A percentile compares a stretch with the other conserved stretches of the same genome.
Conservation (phyloP, 2,797 vertebrate genomes). For the Tamandua tetradactyla region DNA sequence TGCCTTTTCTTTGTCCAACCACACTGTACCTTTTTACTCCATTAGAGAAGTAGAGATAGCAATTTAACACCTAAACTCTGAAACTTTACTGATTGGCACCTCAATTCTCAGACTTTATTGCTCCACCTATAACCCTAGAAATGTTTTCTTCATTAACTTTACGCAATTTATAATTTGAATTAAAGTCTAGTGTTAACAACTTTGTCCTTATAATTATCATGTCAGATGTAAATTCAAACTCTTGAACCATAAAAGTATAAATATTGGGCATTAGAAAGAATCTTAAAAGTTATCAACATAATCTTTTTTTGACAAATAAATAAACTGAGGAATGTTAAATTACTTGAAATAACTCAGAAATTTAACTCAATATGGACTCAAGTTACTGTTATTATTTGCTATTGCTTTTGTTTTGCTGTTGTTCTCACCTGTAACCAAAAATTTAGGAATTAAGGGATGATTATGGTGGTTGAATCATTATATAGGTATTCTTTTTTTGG, state of each 20-base stretch:
- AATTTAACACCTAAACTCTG: background rate
- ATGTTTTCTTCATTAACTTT: background rate
- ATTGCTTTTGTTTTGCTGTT: background rate
- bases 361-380: background rate
- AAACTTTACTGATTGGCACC: background rate
- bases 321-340: background rate
- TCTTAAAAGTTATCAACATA: background rate
- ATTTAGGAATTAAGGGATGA: too few relatives aligned
- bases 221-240: background rate
- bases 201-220: background rate
- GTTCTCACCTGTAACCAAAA: too few relatives aligned
- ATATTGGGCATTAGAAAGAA: background rate
- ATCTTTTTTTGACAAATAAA: background rate
- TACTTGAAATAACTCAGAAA: background rate
- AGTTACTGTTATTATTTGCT: background rate
- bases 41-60: background rate
- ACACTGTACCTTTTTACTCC: background rate
- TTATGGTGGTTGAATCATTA: too few relatives aligned
- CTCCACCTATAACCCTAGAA: background rate
- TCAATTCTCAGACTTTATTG: background rate
- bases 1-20: background rate
- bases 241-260: background rate
- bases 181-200: background rate
- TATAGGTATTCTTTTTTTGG: too few relatives aligned
- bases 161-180: background rate